Evolutionary conservation across 2,888 invertebrate genomes (phyloP).

Genomic region (Palloptera scutellata): DNA sequence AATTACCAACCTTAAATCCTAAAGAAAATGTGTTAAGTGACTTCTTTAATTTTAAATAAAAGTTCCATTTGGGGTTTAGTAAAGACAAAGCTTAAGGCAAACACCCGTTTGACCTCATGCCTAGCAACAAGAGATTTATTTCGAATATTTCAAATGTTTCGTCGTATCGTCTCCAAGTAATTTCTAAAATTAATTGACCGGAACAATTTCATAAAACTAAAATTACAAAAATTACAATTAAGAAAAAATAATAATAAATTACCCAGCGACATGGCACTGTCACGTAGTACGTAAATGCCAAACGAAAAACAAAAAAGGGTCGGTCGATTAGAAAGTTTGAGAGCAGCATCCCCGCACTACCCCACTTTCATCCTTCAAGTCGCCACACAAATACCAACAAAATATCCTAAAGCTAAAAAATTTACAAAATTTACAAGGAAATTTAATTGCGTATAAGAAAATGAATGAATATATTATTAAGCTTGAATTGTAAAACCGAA

Average conservation of each 20-base stretch:
- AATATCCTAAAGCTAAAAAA: conserved; percentile 45
- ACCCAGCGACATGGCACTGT: conserved; percentile 49
- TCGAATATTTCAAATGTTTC: not conserved
- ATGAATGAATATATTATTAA: not conserved
- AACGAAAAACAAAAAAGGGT: not conserved
- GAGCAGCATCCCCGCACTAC: not conserved
- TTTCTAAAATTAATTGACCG: conserved; percentile 59
- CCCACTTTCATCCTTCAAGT: not conserved
- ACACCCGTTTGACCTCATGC: too few species aligned
- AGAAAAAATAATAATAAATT: conserved; percentile 51
- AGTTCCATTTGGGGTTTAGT: too few species aligned
- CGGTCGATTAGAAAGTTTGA: conserved; percentile 2
- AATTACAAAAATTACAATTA: conserved; percentile 43
- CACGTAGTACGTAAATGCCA: conserved; percentile 44
- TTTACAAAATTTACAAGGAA: conserved; percentile 44
- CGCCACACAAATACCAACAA: not conserved
- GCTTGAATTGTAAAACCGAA: not conserved
- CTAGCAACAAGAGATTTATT: too few species aligned
- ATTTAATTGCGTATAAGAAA: conserved; percentile 53
- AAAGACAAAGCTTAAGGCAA: too few species aligned
- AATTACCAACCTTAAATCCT: too few species aligned
- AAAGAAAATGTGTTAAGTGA: too few species aligned
- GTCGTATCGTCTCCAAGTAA: conserved; percentile 35
- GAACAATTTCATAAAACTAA: conserved; percentile 57
- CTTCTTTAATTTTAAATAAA: too few species aligned